Evolutionary conservation across 2,888 invertebrate species (phyloP).

Genomic region (Ecliptopera silaceata): DNA sequence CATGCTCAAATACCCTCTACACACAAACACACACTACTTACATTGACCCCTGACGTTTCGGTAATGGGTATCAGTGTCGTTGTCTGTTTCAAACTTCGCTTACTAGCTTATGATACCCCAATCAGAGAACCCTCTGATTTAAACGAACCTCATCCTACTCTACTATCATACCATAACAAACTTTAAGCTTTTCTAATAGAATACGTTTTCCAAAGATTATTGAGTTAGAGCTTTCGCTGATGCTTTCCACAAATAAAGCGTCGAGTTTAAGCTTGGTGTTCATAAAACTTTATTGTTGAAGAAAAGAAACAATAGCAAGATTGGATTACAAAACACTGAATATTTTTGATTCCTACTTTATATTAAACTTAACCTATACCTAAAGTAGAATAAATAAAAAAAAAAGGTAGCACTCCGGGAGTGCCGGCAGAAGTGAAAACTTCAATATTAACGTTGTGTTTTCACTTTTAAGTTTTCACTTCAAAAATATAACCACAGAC

Average conservation of each 20-base stretch:
- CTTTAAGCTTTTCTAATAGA: slow-evolving; percentile 27
- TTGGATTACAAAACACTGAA: background rate
- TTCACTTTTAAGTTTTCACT: too few relatives aligned
- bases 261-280: slow-evolving; percentile 48
- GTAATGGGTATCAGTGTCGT: slow-evolving; percentile 67
- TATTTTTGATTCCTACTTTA: too few relatives aligned
- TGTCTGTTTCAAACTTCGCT: slow-evolving; percentile 69
- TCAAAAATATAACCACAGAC: too few relatives aligned
- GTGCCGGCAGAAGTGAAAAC: too few relatives aligned
- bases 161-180: slow-evolving; percentile 36
- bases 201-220: slow-evolving; percentile 4
- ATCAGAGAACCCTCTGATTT: slow-evolving; percentile 69
- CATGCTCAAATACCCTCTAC: slow-evolving; percentile 26
- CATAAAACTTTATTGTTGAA: slow-evolving; percentile 28
- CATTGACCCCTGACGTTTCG: slow-evolving; percentile 57
- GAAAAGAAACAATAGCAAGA: background rate
- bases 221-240: slow-evolving; percentile 1
- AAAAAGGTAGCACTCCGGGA: too few relatives aligned
- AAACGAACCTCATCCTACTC: slow-evolving; percentile 36
- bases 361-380: too few relatives aligned
- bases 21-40: slow-evolving; percentile 20
- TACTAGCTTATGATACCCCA: slow-evolving; percentile 70
- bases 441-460: too few relatives aligned
- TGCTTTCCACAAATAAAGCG: slow-evolving; percentile 7
- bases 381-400: too few relatives aligned